Evolutionary conservation across 1,140 invertebrate genomes (phyloP).

Genomic region (Trachymyrmex cornetzi): DNA sequence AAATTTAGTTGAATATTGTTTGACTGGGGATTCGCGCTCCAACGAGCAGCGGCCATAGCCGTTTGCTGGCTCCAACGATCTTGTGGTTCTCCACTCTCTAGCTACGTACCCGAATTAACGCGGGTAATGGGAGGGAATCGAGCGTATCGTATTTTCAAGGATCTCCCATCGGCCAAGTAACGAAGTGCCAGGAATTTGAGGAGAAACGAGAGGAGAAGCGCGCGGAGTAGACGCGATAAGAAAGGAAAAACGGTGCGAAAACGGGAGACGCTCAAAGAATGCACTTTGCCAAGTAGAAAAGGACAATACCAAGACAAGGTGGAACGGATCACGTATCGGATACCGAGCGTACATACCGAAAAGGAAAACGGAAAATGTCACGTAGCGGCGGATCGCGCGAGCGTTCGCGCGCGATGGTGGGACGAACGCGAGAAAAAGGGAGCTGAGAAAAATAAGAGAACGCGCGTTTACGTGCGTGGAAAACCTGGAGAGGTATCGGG

Average conservation of each 20-base stretch:
- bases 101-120: slow-evolving; percentile 56
- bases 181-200: slow-evolving; percentile 57
- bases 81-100: slow-evolving; percentile 59
- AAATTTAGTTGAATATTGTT: slow-evolving; percentile 85
- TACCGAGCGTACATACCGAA: slow-evolving; percentile 52
- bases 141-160: slow-evolving; percentile 61
- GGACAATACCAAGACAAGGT: slow-evolving; percentile 49
- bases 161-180: slow-evolving; percentile 48
- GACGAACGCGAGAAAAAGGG: slow-evolving; percentile 45
- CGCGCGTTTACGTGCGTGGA: slow-evolving; percentile 52
- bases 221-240: neutral
- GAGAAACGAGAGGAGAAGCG: neutral
- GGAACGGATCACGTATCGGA: slow-evolving; percentile 41
- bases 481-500: slow-evolving; percentile 49
- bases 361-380: slow-evolving; percentile 61
- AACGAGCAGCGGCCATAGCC: slow-evolving; percentile 78
- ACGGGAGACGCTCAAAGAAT: slow-evolving; percentile 50
- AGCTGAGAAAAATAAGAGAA: slow-evolving; percentile 59
- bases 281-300: slow-evolving; percentile 48
- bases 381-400: slow-evolving; percentile 40
- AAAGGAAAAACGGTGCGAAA: slow-evolving; percentile 45
- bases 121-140: slow-evolving; percentile 61
- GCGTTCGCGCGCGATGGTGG: neutral
- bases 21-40: slow-evolving; percentile 80
- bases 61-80: slow-evolving; percentile 63